Base-by-base conservation (phyloP, 2,888 invertebrate genomes). In the Entomobrya multifasciata region DNA sequence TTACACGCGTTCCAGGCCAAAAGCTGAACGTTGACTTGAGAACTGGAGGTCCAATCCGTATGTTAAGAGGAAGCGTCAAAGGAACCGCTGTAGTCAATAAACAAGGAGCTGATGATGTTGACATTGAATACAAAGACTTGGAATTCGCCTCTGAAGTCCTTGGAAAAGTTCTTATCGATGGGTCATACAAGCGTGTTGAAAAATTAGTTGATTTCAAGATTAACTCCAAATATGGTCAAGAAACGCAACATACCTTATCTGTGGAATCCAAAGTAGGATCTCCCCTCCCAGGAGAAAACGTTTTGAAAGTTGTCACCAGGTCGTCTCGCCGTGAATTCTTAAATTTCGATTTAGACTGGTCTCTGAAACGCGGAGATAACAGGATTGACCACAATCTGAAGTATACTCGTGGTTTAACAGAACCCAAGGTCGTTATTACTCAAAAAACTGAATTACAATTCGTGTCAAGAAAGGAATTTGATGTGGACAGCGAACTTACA, bases 281-380 rank as follows among this genome's bases (percentile, higher is more conserved):
- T n/a, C 83, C 85, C 15, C 36, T 52, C 17, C 44, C 84, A 1
- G 49, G 67, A 15, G 76, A 86, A 41, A 77, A 57, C 11, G 52
- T 88, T 25, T 65, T 88, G 52, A 85, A 86, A 13, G 17, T 77
- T 13, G 60, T 44, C 30, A 84, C 84, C 15, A 74, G 85, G 3
- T 90, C 90, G 0, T 88, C 89, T n/a, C 87, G 90, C 41, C 83
- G 89, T 55, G 70, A 87, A 13, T 76, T 87, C 57, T 47, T 90
- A 10, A 91, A 90, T 80, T 94, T 95, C 92, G 94, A 93, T 80
- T 36, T 95, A 3, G 93, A 94, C 49, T 95, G 94, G 90, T 94
- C 95, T 81, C 92, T 93, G 85, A 93, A 57, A 25, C 67, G 72
- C 8, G 79, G 62, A 8, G 76, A 57, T n/a, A 65, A 85, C 44